A percentile compares a stretch with the other conserved stretches of the same genome.
Conservation (phyloP, 1,140 invertebrate genomes). For the Aphidius ervi region DNA sequence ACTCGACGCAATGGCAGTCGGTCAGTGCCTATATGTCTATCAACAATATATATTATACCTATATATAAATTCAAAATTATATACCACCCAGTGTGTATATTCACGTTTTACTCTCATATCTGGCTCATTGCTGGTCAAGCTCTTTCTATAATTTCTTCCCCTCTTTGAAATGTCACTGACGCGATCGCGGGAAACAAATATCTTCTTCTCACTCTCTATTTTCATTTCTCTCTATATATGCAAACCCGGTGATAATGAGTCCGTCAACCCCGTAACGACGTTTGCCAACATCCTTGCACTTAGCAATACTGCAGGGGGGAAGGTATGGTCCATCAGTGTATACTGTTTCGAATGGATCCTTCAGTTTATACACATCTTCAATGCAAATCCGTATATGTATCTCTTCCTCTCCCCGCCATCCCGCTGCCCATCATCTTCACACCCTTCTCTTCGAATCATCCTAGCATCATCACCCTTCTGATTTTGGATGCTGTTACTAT, state of each 20-base stretch:
- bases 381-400: conserved; percentile 41
- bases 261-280: conserved; percentile 51
- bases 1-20: conserved; percentile 45
- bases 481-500: too few relatives aligned
- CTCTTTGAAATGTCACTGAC: neutral
- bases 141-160: neutral
- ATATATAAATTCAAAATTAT: too few relatives aligned
- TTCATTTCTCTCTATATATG: conserved; percentile 45
- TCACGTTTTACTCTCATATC: conserved; percentile 1
- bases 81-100: too few relatives aligned
- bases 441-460: neutral
- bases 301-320: conserved; percentile 29
- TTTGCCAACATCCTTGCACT: conserved; percentile 52
- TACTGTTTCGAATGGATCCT: conserved; percentile 46
- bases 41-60: neutral
- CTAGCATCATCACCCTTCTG: too few relatives aligned
- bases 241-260: conserved; percentile 52
- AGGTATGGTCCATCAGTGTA: conserved; percentile 24
- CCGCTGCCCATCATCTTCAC: conserved; percentile 1
- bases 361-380: conserved; percentile 36
- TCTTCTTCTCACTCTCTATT: too few relatives aligned
- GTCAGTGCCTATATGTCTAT: conserved; percentile 43
- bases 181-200: conserved; percentile 7
- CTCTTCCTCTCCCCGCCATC: conserved; percentile 15
- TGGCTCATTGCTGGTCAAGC: conserved; percentile 18